Percentiles rank a stretch among this genome's conserved stretches.
Evolutionary conservation across 1,140 invertebrate genomes (phyloP).

Genomic region (Atta texana): DNA sequence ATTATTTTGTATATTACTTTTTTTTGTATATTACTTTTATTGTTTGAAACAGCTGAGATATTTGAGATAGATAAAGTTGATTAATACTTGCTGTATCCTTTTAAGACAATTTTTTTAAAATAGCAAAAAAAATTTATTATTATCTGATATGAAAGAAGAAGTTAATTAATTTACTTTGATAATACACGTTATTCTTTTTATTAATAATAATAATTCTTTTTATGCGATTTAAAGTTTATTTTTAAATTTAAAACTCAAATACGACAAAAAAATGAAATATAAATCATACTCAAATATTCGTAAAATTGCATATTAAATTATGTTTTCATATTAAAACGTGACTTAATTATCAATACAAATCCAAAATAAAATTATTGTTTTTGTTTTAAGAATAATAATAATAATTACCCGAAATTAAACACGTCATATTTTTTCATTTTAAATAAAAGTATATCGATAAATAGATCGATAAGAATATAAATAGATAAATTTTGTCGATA

Average conservation of each 20-base stretch:
- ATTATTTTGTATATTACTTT: too few relatives aligned
- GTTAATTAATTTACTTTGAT: not conserved
- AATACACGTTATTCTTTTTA: not conserved
- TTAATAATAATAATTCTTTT: too few relatives aligned
- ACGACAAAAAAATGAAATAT: not conserved
- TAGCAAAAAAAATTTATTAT: not conserved
- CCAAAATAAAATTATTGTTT: not conserved
- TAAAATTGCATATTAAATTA: not conserved
- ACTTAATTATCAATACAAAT: too few relatives aligned
- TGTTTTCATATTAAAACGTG: not conserved
- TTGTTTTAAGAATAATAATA: not conserved
- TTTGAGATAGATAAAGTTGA: too few relatives aligned
- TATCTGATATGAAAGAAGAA: not conserved
- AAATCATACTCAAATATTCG: not conserved
- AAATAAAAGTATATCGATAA: not conserved
- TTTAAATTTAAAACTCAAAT: not conserved
- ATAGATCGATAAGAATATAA: too few relatives aligned
- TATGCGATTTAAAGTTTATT: not conserved
- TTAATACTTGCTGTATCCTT: too few relatives aligned
- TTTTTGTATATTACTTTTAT: too few relatives aligned
- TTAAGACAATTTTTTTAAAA: not conserved
- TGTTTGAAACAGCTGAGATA: too few relatives aligned
- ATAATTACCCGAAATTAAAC: not conserved
- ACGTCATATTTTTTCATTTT: not conserved
- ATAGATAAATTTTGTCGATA: too few relatives aligned